Evolutionary conservation across 1,140 invertebrate species (phyloP), one percentile per base, ranked within the genome.

Genomic region (Drosophila pseudoobscura): DNA sequence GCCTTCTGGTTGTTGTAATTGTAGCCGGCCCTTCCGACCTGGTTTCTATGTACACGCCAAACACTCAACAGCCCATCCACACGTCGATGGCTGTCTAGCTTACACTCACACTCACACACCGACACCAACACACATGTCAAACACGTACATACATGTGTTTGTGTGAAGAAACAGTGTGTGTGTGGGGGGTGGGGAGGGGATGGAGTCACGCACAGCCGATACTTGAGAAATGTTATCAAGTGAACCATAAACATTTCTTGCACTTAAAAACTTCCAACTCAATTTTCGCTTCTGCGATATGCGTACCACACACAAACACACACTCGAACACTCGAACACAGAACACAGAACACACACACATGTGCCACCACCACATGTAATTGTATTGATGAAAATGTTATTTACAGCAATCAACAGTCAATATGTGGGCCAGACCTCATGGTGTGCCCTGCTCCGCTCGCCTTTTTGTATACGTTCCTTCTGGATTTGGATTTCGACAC

Each of bases 321-420:
- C 6, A 57, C 41, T 26, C 20, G 44, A 26, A 59, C 47, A 26
- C 7, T 5, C 8, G 46, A 17, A 17, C 17, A 17, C 17, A 17
- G 17, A 20, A 20, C 1, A 20, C 20, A 20, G 20, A 20, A 2
- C 39, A 56, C 47, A 55, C 43, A 43, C 20, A 53, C 56, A 59
- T 47, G 58, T 45, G 57, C 50, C 57, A 50, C 56, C 43, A 60
- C 50, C 60, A 50, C 59, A 68, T 70, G 70, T 77, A 78, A 87
- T 87, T 75, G 73, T 87, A 87, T 87, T 76, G 82, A 87, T 85
- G 82, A 87, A 85, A 78, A 87, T 78, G 82, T 85, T 87, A 74
- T 87, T 85, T 85, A 75, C 82, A 85, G 78, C 78, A 64, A 53
- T 58, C 72, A 62, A 76, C 57, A 76, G 72, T 72, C 62, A 82